A percentile compares a stretch with the other conserved stretches of the same genome.
These are phyloP conservation scores for Ibidorhyncha struthersii DNA, from an alignment of 2,113 vertebrate genomes.

Conservation along the genomic window DNA sequence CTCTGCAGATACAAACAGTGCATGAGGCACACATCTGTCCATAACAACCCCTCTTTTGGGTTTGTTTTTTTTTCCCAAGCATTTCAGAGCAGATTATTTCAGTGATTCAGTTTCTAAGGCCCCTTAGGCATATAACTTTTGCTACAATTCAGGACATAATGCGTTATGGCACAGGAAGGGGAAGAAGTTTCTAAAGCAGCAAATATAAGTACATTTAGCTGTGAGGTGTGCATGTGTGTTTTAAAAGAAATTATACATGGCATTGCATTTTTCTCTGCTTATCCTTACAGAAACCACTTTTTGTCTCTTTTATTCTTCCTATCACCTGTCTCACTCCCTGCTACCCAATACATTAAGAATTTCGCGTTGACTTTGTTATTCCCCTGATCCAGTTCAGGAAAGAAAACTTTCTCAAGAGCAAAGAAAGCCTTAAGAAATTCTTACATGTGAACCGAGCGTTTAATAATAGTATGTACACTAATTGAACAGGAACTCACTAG, in stretches of 20 bases:
- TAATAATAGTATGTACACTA: neutral
- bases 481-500: constrained; percentile 7
- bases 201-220: neutral
- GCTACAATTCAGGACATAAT: neutral
- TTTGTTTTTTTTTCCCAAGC: neutral
- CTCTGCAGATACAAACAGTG: neutral
- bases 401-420: neutral
- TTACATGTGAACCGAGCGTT: neutral
- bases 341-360: neutral
- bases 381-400: neutral
- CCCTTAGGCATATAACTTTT: neutral
- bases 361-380: neutral
- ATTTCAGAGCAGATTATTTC: neutral
- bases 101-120: neutral
- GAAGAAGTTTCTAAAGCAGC: neutral
- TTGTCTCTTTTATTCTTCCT: neutral
- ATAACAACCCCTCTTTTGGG: neutral
- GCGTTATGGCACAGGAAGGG: neutral
- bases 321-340: neutral
- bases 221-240: fast-evolving
- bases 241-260: neutral
- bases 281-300: neutral
- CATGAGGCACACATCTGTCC: neutral
- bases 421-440: neutral
- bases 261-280: neutral